Evolutionary conservation across 2,797 vertebrate genomes (phyloP).

Genomic region (Allochrocebus solatus): DNA sequence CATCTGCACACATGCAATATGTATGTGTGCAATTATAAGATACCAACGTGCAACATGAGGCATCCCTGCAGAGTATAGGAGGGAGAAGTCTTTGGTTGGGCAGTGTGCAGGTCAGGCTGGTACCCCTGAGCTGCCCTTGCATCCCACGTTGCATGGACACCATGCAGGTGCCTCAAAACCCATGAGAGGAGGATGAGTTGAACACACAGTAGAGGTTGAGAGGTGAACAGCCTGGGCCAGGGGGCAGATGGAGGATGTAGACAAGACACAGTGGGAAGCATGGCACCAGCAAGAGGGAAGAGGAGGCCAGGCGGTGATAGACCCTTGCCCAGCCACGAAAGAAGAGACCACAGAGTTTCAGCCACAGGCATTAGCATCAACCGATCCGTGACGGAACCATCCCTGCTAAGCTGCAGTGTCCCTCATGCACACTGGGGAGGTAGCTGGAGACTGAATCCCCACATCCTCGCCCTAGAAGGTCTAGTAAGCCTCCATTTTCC

Average conservation of each 20-base stretch:
- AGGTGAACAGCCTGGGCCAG: too few species aligned
- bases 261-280: background rate
- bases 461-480: background rate
- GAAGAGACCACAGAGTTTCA: background rate
- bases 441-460: too few species aligned
- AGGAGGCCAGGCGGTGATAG: background rate
- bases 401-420: background rate
- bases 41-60: rapidly evolving
- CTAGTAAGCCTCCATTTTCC: background rate
- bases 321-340: background rate
- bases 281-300: background rate
- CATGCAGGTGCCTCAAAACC: background rate
- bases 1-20: rapidly evolving
- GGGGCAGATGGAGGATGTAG: background rate
- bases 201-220: background rate
- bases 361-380: background rate
- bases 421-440: background rate
- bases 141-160: background rate
- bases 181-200: background rate
- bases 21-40: background rate
- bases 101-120: background rate
- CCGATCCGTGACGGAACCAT: rapidly evolving
- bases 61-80: background rate
- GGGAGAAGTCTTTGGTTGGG: background rate
- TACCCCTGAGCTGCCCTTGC: background rate